Conservation (phyloP, 2,113 vertebrate species). For the Hemiscyllium ocellatum region DNA sequence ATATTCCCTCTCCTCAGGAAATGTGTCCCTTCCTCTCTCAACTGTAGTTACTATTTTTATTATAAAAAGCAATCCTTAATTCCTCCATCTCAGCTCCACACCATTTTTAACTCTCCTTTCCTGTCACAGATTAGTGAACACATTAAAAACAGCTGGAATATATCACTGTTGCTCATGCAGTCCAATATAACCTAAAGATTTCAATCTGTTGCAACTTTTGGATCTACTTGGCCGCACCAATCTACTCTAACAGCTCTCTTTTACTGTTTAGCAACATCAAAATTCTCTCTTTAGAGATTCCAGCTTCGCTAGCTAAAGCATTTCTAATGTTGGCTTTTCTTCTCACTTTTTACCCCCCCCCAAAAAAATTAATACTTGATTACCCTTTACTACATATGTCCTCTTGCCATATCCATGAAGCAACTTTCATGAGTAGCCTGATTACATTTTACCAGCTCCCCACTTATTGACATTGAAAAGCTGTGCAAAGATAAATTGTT, state of each 20-base stretch:
- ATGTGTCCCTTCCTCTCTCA: neutral
- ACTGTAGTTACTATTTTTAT: neutral
- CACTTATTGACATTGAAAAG: neutral
- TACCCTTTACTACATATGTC: neutral
- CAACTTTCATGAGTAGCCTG: neutral
- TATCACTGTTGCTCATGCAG: neutral
- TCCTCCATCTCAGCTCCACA: neutral
- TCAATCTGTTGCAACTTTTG: neutral
- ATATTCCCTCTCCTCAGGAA: neutral
- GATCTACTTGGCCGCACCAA: neutral
- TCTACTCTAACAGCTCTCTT: neutral
- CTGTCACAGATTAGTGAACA: neutral
- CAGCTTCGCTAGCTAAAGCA: neutral
- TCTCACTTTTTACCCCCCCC: neutral
- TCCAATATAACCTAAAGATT: neutral
- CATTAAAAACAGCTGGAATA: too few relatives aligned
- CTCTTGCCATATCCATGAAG: neutral
- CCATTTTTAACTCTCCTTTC: neutral
- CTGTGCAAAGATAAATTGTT: neutral
- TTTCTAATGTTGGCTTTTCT: neutral
- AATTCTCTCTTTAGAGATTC: neutral
- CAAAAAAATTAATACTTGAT: neutral
- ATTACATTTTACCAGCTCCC: neutral
- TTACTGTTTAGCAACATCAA: neutral
- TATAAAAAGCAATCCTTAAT: neutral